Evolutionary conservation across 2,113 vertebrate genomes (phyloP).

Genomic region (Coreoperca whiteheadi): DNA sequence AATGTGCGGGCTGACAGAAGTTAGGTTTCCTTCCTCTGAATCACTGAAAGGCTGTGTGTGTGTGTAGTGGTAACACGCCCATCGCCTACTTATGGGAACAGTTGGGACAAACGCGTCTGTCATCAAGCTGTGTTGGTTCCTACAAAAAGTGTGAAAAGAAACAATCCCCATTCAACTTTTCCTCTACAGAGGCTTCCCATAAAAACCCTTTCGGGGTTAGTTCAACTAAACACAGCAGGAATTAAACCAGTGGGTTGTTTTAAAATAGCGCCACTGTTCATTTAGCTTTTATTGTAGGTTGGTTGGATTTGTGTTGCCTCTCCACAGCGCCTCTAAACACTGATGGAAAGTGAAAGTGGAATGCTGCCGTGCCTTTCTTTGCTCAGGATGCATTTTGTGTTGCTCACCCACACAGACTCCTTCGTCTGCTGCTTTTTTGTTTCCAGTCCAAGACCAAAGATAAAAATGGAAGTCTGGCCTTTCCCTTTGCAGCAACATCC

Average conservation of each 20-base stretch:
- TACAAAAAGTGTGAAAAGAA: constrained; percentile 48
- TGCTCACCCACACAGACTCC: constrained; percentile 45
- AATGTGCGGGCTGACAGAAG: constrained; percentile 61
- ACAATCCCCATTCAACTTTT: constrained; percentile 42
- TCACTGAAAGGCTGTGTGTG: constrained; percentile 56
- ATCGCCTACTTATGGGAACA: constrained; percentile 83
- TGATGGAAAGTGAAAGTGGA: constrained; percentile 59
- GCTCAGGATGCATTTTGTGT: constrained; percentile 25
- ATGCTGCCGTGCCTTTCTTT: constrained; percentile 2
- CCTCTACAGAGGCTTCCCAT: constrained; percentile 43
- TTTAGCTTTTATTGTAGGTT: background rate
- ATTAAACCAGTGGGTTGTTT: background rate
- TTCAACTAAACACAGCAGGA: background rate
- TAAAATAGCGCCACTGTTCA: background rate
- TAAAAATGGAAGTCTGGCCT: constrained; percentile 74
- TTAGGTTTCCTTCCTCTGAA: constrained; percentile 82
- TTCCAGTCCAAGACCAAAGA: constrained; percentile 67
- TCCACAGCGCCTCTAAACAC: constrained; percentile 5
- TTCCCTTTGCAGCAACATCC: constrained; percentile 70
- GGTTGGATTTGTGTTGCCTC: background rate
- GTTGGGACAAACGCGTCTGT: constrained; percentile 66
- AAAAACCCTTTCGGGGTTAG: constrained; percentile 6
- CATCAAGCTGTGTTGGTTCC: constrained; percentile 65
- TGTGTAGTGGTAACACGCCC: constrained; percentile 60
- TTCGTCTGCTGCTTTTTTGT: constrained; percentile 61